Evolutionary conservation across 2,113 vertebrate genomes (phyloP).

Genomic region (Amphilophus citrinellus): DNA sequence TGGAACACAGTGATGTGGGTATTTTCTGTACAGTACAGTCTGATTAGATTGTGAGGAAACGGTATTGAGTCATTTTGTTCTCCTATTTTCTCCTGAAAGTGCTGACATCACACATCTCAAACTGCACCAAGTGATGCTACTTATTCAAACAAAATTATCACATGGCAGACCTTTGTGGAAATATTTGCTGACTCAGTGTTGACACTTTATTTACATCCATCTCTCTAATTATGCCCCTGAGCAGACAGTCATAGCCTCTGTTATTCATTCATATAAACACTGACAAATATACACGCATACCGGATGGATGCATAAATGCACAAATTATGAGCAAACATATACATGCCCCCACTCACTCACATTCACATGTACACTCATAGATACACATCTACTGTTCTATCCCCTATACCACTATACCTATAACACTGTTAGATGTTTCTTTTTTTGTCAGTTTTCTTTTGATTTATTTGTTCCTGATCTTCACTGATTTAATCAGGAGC

Average conservation of each 20-base stretch:
- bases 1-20: background rate
- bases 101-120: conserved; percentile 17
- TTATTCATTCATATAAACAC: conserved; percentile 14
- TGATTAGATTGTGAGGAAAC: background rate
- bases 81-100: background rate
- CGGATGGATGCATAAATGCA: background rate
- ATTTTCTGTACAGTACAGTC: background rate
- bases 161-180: conserved; percentile 13
- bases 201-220: conserved; percentile 44
- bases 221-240: conserved; percentile 41
- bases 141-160: conserved; percentile 15
- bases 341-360: background rate
- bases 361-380: background rate
- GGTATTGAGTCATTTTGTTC: background rate
- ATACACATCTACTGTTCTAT: background rate
- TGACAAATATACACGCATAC: conserved; percentile 1
- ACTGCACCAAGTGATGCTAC: background rate
- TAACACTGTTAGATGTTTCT: background rate
- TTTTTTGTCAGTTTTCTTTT: background rate
- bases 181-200: conserved; percentile 26
- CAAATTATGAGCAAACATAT: background rate
- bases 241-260: conserved; percentile 4
- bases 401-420: too few relatives aligned
- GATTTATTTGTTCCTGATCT: background rate
- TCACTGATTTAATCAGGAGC: conserved; percentile 35